These are phyloP conservation scores for Operophtera brumata DNA, from an alignment of 2,888 invertebrate genomes.

Conservation along the genomic window DNA sequence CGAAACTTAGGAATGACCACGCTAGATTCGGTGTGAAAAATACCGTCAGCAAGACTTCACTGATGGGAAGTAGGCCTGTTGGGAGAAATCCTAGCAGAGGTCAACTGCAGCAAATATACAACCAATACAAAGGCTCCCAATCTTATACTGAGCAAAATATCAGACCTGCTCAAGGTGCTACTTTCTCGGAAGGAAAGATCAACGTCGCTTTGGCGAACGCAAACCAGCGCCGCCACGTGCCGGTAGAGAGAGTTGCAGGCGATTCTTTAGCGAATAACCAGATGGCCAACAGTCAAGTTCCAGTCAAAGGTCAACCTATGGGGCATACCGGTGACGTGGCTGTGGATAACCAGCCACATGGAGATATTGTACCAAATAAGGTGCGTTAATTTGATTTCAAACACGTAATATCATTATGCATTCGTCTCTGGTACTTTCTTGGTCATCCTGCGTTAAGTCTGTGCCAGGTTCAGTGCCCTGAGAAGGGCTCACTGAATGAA, in stretches of 20 bases:
- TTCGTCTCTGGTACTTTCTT: too few relatives aligned
- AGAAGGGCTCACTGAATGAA: too few relatives aligned
- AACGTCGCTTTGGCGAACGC: slow-evolving; percentile 36
- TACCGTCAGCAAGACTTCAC: slow-evolving; percentile 66
- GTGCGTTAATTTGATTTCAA: slow-evolving; percentile 7
- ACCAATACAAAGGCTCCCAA: slow-evolving; percentile 68
- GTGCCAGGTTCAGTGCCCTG: too few relatives aligned
- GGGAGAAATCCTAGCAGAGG: slow-evolving; percentile 56
- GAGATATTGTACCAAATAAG: slow-evolving; percentile 17
- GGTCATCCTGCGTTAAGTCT: too few relatives aligned
- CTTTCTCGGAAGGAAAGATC: slow-evolving; percentile 57
- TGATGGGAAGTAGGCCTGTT: slow-evolving; percentile 50
- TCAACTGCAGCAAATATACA: slow-evolving; percentile 66
- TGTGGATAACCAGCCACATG: slow-evolving; percentile 35
- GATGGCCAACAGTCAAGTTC: slow-evolving; percentile 25
- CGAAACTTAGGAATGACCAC: slow-evolving; percentile 35
- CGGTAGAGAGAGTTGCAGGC: slow-evolving; percentile 61
- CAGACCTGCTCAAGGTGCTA: slow-evolving; percentile 38
- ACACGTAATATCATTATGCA: too few relatives aligned
- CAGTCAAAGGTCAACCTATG: slow-evolving; percentile 35
- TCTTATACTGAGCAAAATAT: slow-evolving; percentile 64
- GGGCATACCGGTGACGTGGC: slow-evolving; percentile 54
- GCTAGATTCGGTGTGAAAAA: slow-evolving; percentile 54
- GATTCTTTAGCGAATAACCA: slow-evolving; percentile 53
- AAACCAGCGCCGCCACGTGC: slow-evolving; percentile 35